phyloP scores from a whole-genome alignment of 1,140 invertebrate genomes.

The Euwallacea fornicatus region DNA sequence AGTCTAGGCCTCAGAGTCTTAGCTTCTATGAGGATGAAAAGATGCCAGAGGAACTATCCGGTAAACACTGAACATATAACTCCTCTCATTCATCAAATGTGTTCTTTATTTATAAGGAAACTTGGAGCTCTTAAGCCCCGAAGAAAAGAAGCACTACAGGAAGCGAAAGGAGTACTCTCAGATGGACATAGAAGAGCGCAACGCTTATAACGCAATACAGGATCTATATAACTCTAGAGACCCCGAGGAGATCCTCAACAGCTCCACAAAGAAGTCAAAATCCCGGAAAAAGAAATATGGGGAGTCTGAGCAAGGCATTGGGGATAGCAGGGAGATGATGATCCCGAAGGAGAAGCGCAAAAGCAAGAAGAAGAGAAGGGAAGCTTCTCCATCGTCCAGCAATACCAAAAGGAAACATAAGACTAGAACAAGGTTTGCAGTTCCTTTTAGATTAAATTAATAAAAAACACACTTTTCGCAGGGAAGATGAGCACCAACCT shows the following conservation, averaged over 20 bases:
- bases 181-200: conserved; percentile 49
- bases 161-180: conserved; percentile 48
- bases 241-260: conserved; percentile 46
- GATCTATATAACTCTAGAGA: conserved; percentile 48
- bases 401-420: conserved; percentile 34
- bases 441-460: not conserved
- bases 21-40: conserved; percentile 54
- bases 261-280: conserved; percentile 48
- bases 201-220: conserved; percentile 51
- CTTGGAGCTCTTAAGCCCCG: conserved; percentile 51
- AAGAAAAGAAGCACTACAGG: conserved; percentile 50
- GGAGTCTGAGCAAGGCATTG: conserved; percentile 48
- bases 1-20: conserved; percentile 52
- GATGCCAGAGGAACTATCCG: conserved; percentile 52
- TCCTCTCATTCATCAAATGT: not conserved
- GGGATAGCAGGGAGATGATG: conserved; percentile 54
- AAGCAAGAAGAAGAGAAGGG: conserved; percentile 52
- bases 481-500: conserved; percentile 50
- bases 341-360: conserved; percentile 52
- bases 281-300: conserved; percentile 49
- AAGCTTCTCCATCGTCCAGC: conserved; percentile 43
- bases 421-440: conserved; percentile 21
- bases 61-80: conserved; percentile 14
- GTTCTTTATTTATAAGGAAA: conserved; percentile 41
- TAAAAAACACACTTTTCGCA: not conserved